Conservation (phyloP, 35 echinoderm and acorn worm genomes). For the Amphiura filiformis region DNA sequence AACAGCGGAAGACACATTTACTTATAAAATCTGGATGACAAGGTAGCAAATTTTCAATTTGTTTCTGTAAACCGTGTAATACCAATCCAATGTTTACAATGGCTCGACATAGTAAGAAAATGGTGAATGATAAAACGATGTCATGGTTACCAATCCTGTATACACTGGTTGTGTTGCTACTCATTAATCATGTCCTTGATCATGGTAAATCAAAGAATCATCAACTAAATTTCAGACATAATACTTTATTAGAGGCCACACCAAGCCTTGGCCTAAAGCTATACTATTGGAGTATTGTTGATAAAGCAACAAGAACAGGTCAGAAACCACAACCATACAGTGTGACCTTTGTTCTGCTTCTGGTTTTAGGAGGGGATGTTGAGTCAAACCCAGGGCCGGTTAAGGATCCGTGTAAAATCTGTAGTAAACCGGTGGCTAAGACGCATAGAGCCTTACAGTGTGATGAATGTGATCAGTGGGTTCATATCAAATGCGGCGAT, state of each 20-base stretch:
- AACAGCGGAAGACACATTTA: neutral
- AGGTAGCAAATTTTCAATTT: neutral
- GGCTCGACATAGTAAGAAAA: neutral
- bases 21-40: neutral
- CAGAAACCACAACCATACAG: neutral
- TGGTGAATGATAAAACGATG: neutral
- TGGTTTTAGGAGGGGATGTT: constrained; percentile 7
- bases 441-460: constrained; percentile 13
- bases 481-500: neutral
- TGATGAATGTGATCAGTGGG: constrained; percentile 4
- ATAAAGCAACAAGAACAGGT: neutral
- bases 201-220: neutral
- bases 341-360: neutral
- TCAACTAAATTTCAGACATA: neutral
- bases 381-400: constrained; percentile 5
- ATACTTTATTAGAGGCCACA: neutral
- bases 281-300: neutral
- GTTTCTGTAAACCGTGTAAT: no score
- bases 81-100: neutral
- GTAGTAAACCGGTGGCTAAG: neutral
- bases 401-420: constrained; percentile 2
- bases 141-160: neutral
- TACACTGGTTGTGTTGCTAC: neutral
- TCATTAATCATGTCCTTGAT: neutral
- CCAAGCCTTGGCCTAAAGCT: neutral